Conservation (phyloP, 2,113 vertebrate genomes). For the Elephantulus edwardii region DNA sequence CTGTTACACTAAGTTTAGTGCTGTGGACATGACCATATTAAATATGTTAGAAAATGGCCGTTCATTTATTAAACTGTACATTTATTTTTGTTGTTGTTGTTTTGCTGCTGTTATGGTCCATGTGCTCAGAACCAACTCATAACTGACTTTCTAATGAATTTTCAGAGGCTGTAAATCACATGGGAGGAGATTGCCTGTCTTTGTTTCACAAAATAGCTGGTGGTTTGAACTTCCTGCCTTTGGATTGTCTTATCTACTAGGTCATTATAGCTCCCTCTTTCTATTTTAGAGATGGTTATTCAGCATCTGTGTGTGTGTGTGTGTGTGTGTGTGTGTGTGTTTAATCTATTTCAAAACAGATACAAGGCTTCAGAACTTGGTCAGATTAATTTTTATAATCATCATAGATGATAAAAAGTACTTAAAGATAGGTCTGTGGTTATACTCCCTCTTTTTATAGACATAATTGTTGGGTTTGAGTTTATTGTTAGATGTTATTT, state of each 20-base stretch:
- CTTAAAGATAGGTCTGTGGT: background rate
- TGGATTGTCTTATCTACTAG: too few species aligned
- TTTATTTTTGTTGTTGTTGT: too few species aligned
- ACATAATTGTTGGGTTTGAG: background rate
- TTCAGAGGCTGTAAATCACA: too few species aligned
- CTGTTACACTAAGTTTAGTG: constrained; percentile 3
- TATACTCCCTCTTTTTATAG: background rate
- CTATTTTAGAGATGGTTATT: constrained; percentile 26
- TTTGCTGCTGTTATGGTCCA: too few species aligned
- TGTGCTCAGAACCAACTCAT: too few species aligned
- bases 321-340: too few species aligned
- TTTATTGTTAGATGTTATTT: background rate
- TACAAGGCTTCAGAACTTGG: background rate
- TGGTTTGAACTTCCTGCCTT: too few species aligned
- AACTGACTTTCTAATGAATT: too few species aligned
- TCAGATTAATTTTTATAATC: constrained; percentile 38
- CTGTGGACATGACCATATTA: constrained; percentile 24
- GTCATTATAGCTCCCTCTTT: too few species aligned
- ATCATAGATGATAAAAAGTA: constrained; percentile 6
- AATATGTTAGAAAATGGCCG: constrained; percentile 4
- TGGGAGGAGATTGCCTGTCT: too few species aligned
- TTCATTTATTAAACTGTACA: constrained; percentile 43
- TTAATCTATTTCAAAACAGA: constrained; percentile 29
- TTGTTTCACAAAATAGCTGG: too few species aligned
- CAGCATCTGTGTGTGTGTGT: too few species aligned